Evolutionary conservation across 2,888 invertebrate genomes (phyloP), one percentile per base, ranked within the genome.

Genomic region (Acleris literana): DNA sequence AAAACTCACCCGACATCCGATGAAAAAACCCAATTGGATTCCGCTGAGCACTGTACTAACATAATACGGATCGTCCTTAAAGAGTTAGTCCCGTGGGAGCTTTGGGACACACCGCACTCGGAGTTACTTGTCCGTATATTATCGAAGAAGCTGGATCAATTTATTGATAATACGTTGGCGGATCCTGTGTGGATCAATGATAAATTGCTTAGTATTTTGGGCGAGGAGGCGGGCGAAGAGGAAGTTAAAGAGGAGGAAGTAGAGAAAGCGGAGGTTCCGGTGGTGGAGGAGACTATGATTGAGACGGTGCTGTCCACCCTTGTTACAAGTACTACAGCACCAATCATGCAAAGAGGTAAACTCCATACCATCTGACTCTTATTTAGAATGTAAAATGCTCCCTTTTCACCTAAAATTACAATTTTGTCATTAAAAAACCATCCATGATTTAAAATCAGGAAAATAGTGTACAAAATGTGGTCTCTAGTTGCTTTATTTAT

Each of bases 101-200:
- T 95, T 4, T 94, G 94, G 90, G 95, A 94, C 71, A 95, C 95
- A 0, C 92, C 95, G 13, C 95, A 95, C 55, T 95, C 94, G 0
- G 94, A 94, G 79, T 80, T 95, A 39, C 81, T 95, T 4, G 89
- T 95, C 5, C 92, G 95, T 48, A 93, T 95, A 69, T 73, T 95
- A 57, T 92, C 95, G 0, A 94, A 94, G 75, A 94, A 92, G 73
- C 82, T 95, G 1, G 90, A 94, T 60, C 80, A 79, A 18, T 93
- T 92, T 67, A 85, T 94, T 64, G 82, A 93, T 44, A 86, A 77
- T 29, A 90, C 93, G 16, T 69, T 93, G 54, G 86, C 93, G 4
- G 85, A 93, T 62, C 94, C 94, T 0, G 79, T 84, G 2, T 93
- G 94, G 90, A 72, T 94, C 4, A 92, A 92, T 76, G 83, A 90